Base-by-base conservation (phyloP, 2,113 vertebrate species). In the Platycercus adscitus region DNA sequence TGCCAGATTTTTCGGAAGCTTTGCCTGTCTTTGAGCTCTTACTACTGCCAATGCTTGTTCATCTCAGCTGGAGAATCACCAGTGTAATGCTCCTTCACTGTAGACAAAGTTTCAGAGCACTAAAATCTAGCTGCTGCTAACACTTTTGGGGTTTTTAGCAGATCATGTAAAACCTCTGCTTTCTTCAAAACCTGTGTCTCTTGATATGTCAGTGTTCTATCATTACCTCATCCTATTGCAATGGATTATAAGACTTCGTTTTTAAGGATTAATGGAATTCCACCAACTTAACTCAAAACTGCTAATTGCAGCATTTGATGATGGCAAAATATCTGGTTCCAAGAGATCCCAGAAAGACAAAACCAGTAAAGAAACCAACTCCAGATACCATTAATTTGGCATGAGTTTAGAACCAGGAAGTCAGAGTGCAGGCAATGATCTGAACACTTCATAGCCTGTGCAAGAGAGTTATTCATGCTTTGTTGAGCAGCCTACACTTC, bases 401-500 rank as follows among this genome's bases (percentile, higher is more conserved):
- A n/a, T 14, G 17, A 89, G 13, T 58, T 70, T 78, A 37, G 24
- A 82, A 85, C 7, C 68, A 82, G 65, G 50, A 94, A 82, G 70
- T 44, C 18, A 60, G 70, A 82, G 70, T 9, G 37, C 29, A 29
- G 31, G 58, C 58, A 93, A 19, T 29, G 29, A 86, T 56, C 61
- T 80, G 71, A 71, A 65, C 33, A 17, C 49, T 88, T 90, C 55
- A 75, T 56, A 72, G 60, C 33, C 86, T 88, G 81, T 71, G 80
- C 64, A 71, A 92, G 43, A 78, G 19, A 78, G 61, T 73, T 81
- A 76, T 31, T 88, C 88, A 90, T 3, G 70, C 93, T 89, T 73
- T 85, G 76, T 5, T 65, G 55, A 87, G 76, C 79, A 88, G 89
- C 69, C 87, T 92, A 75, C 81, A 83, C 90, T 63, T 89, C 90